These are phyloP conservation scores for Nasua narica DNA, from an alignment of 2,797 vertebrate genomes.

Conservation along the genomic window DNA sequence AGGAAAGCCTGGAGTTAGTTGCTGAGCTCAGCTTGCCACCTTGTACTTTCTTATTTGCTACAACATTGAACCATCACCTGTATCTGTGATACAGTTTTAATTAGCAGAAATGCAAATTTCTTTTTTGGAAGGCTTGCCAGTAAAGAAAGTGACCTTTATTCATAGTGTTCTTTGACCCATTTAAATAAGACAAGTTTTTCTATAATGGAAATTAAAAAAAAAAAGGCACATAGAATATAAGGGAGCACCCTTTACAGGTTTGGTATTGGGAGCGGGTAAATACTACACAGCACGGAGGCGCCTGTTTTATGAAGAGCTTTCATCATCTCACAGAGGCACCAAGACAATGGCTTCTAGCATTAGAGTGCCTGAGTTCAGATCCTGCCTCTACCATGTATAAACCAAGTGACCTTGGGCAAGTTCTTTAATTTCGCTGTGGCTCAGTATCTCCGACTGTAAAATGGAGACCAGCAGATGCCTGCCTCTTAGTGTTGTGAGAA, in stretches of 20 bases:
- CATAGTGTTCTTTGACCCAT: not conserved
- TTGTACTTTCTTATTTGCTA: not conserved
- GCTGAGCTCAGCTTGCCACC: not conserved
- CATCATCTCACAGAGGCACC: not conserved
- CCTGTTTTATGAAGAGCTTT: not conserved
- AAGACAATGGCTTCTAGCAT: not conserved
- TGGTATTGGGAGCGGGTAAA: not conserved
- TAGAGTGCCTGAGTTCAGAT: not conserved
- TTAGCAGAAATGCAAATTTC: constrained; percentile 21
- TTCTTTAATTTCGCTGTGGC: not conserved
- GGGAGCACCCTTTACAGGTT: not conserved
- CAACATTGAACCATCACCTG: not conserved
- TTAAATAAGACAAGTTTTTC: constrained; percentile 26
- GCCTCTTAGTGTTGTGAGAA: not conserved
- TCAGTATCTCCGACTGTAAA: not conserved
- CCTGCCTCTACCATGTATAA: not conserved
- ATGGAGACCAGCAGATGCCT: not conserved
- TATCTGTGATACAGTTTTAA: constrained; percentile 1
- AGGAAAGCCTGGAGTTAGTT: not conserved
- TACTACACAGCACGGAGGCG: not conserved
- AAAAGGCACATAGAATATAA: not conserved
- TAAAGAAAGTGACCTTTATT: constrained; percentile 28
- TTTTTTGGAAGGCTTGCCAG: constrained; percentile 37
- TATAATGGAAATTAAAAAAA: not conserved
- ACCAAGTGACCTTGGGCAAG: not conserved